Conservation (phyloP, 2,888 invertebrate genomes). For the Malthinus seriepunctatus region DNA sequence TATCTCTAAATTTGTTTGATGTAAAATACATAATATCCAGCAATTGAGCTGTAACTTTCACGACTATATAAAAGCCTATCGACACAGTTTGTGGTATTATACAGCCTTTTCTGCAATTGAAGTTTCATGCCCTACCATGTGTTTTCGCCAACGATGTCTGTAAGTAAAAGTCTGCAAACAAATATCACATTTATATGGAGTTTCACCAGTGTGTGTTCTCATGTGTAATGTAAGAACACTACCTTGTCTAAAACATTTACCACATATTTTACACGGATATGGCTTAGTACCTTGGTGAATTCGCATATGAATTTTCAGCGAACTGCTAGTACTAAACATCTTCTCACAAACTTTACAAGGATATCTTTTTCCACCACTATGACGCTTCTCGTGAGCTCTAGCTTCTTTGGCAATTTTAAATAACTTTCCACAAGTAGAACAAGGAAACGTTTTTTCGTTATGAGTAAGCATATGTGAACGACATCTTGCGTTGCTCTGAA, state of each 20-base stretch:
- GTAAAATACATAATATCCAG: too few relatives aligned
- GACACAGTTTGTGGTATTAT: constrained; percentile 17
- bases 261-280: constrained; percentile 25
- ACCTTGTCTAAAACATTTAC: constrained; percentile 26
- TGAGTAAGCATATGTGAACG: constrained; percentile 13
- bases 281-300: constrained; percentile 28
- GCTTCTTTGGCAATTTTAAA: constrained; percentile 13
- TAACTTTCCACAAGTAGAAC: constrained; percentile 23
- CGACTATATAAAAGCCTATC: too few relatives aligned
- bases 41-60: too few relatives aligned
- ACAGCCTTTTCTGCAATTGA: constrained; percentile 21
- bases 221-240: constrained; percentile 25
- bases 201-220: constrained; percentile 29
- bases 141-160: constrained; percentile 29
- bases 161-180: constrained; percentile 28
- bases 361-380: constrained; percentile 23
- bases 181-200: constrained; percentile 27
- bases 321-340: constrained; percentile 15
- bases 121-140: constrained; percentile 16
- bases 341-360: constrained; percentile 16
- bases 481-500: not conserved
- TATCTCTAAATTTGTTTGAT: too few relatives aligned
- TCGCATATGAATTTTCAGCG: constrained; percentile 23
- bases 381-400: constrained; percentile 21
- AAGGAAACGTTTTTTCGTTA: constrained; percentile 16